A percentile compares a stretch with the other conserved stretches of the same genome.
These are phyloP conservation scores for Acromyrmex heyeri DNA, from an alignment of 1,140 invertebrate species.

Conservation along the genomic window DNA sequence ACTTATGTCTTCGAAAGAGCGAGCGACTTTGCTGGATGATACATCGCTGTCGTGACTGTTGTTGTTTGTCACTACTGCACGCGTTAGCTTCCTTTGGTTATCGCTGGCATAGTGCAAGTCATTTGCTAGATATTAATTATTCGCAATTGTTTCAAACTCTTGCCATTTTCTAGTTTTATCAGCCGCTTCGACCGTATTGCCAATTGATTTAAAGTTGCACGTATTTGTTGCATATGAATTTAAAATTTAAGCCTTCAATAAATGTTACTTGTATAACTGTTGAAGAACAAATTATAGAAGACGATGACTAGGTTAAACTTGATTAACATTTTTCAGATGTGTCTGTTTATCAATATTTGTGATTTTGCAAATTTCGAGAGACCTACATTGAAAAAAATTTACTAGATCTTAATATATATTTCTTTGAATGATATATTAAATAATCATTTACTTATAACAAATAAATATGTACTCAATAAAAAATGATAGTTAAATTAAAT, in stretches of 20 bases:
- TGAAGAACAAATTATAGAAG: neutral
- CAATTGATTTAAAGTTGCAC: neutral
- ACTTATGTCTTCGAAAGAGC: neutral
- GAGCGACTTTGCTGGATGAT: conserved; percentile 36
- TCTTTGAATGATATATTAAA: too few relatives aligned
- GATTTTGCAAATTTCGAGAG: neutral
- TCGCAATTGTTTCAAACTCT: neutral
- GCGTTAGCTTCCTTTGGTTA: conserved; percentile 14
- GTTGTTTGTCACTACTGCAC: conserved; percentile 36
- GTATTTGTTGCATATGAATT: conserved; percentile 10
- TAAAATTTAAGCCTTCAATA: neutral
- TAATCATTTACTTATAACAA: too few relatives aligned
- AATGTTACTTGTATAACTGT: neutral
- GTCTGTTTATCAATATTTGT: neutral
- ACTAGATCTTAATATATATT: too few relatives aligned
- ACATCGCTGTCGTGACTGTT: conserved; percentile 30
- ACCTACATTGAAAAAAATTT: neutral
- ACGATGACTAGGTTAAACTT: neutral
- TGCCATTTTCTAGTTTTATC: conserved; percentile 13
- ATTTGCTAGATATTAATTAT: conserved; percentile 42
- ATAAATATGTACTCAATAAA: too few relatives aligned
- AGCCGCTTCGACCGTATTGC: conserved; percentile 11
- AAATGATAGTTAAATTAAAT: too few relatives aligned
- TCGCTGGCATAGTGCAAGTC: conserved; percentile 26
- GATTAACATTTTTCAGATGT: neutral